Percentiles rank a stretch among this genome's conserved stretches.
These are phyloP conservation scores for Nasonia longicornis DNA, from an alignment of 1,140 invertebrate genomes.

Conservation along the genomic window DNA sequence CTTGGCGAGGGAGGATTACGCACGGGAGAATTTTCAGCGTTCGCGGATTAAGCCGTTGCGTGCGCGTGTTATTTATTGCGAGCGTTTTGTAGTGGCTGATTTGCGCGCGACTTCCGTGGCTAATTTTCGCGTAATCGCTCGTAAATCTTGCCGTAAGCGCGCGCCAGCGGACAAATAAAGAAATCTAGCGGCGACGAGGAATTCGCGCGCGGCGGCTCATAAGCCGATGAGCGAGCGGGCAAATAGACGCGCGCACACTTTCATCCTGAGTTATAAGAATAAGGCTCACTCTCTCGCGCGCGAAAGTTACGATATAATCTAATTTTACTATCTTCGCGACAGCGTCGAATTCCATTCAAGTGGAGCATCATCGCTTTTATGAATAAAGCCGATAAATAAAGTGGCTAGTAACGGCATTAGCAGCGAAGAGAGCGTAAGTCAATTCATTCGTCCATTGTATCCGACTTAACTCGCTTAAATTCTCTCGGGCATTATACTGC, in stretches of 20 bases:
- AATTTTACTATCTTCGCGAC: background rate
- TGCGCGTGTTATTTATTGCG: constrained; percentile 15
- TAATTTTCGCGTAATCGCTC: background rate
- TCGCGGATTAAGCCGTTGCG: background rate
- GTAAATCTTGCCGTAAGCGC: background rate
- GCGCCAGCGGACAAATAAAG: background rate
- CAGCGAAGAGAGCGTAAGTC: background rate
- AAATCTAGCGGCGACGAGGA: background rate
- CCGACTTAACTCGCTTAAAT: constrained; percentile 40
- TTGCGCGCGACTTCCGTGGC: background rate
- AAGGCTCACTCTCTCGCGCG: background rate
- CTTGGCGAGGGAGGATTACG: background rate
- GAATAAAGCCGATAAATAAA: constrained; percentile 45
- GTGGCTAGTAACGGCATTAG: constrained; percentile 19
- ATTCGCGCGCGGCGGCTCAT: no score
- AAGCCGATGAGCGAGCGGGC: no score
- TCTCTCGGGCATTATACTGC: constrained; percentile 2
- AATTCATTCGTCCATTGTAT: constrained; percentile 40
- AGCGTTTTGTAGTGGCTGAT: constrained; percentile 1
- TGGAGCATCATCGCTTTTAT: constrained; percentile 13
- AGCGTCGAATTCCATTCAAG: background rate
- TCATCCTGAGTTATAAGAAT: background rate
- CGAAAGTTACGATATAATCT: background rate
- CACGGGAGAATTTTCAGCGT: background rate
- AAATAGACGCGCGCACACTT: background rate